Percentiles rank a stretch among this genome's conserved stretches.
These are phyloP conservation scores for Gryllus bimaculatus DNA, from an alignment of 1,140 invertebrate species.

Conservation along the genomic window DNA sequence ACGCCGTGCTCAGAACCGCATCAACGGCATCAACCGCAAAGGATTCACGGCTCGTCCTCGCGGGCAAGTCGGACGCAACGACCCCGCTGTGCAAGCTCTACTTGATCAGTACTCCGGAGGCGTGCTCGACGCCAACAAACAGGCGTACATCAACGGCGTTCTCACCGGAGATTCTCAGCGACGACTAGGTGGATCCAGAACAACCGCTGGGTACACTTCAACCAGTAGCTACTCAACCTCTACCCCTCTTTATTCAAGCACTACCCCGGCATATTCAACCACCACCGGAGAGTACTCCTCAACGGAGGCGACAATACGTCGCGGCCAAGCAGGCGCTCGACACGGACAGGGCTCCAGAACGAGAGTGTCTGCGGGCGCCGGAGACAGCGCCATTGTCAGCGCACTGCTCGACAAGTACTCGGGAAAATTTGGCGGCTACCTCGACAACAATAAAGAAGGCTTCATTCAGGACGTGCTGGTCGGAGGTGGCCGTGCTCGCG, in stretches of 20 bases:
- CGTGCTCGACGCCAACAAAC: background rate
- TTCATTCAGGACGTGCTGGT: conserved; percentile 16
- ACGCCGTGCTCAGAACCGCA: too few relatives aligned
- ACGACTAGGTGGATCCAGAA: background rate
- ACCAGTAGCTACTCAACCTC: background rate
- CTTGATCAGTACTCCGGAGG: background rate
- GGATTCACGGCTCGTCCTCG: background rate
- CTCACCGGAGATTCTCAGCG: background rate
- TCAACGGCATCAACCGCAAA: background rate
- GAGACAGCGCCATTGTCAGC: conserved; percentile 21
- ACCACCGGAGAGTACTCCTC: background rate
- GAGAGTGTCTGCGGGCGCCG: background rate
- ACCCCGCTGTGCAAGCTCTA: background rate
- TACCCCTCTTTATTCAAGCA: background rate
- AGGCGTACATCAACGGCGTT: background rate
- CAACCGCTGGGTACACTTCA: background rate
- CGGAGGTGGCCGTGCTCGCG: background rate
- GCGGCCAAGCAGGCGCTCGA: background rate
- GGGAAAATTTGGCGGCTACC: conserved; percentile 26
- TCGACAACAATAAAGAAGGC: conserved; percentile 19
- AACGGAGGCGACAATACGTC: background rate
- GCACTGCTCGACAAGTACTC: conserved; percentile 25
- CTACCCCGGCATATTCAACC: background rate
- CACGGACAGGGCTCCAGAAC: background rate
- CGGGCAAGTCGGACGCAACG: background rate